A percentile compares a stretch with the other conserved stretches of the same genome.
Evolutionary conservation across 2,888 invertebrate genomes (phyloP).

Genomic region (Sarcophaga caerulescens): DNA sequence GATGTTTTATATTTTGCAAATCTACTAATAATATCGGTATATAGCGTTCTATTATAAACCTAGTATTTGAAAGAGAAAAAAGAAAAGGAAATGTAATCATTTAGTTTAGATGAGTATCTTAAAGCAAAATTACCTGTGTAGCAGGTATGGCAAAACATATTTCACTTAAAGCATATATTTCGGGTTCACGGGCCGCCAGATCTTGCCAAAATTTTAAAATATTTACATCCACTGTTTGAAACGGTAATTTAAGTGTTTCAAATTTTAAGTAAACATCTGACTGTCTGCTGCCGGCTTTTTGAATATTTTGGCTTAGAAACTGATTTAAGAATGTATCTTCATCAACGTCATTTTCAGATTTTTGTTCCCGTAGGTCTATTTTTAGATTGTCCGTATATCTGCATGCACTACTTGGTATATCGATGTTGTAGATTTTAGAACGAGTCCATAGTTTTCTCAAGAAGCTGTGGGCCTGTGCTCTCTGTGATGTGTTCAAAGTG

Average conservation of each 20-base stretch:
- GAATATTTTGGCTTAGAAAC: conserved; percentile 41
- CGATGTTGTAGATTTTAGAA: conserved; percentile 24
- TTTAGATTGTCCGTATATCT: no score
- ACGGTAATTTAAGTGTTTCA: conserved; percentile 27
- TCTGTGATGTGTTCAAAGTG: conserved; percentile 21
- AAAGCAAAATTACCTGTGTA: conserved; percentile 39
- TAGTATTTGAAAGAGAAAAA: not conserved
- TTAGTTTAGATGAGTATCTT: not conserved
- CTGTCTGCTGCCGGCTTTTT: not conserved
- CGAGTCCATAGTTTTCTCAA: conserved; percentile 48
- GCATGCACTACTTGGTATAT: not conserved
- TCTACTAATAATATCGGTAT: not conserved
- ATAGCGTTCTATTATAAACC: not conserved
- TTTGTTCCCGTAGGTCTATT: not conserved
- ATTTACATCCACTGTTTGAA: conserved; percentile 50
- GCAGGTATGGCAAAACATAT: conserved; percentile 58
- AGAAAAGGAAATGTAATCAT: not conserved
- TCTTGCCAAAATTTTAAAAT: conserved; percentile 44
- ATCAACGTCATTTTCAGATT: conserved; percentile 10
- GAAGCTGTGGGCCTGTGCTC: conserved; percentile 22
- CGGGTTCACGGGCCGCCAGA: conserved; percentile 20
- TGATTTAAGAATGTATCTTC: conserved; percentile 57
- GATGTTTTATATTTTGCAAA: not conserved
- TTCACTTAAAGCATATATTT: conserved; percentile 33
- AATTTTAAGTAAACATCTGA: conserved; percentile 28